Evolutionary conservation across 2,888 invertebrate species (phyloP).

Genomic region (Eilema caniola): DNA sequence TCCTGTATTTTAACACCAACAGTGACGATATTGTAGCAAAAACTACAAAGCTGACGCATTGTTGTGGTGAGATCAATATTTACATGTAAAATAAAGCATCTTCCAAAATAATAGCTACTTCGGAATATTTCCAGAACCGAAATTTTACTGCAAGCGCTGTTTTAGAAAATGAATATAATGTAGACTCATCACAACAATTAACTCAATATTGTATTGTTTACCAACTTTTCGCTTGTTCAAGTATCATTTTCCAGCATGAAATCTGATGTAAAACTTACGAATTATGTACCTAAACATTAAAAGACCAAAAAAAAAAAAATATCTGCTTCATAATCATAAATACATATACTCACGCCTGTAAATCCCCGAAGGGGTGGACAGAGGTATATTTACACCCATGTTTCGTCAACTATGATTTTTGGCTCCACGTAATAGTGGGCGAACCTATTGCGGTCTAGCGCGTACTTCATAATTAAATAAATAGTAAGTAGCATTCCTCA

Average conservation of each 20-base stretch:
- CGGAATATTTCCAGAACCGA: not conserved
- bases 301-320: not conserved
- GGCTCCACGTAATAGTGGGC: too few relatives aligned
- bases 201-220: not conserved
- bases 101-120: not conserved
- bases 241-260: not conserved
- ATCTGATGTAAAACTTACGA: not conserved
- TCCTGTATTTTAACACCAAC: not conserved
- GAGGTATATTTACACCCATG: too few relatives aligned
- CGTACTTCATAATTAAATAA: too few relatives aligned
- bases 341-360: too few relatives aligned
- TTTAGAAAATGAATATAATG: not conserved
- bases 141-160: slow-evolving; percentile 4
- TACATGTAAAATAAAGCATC: not conserved
- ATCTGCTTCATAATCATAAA: too few relatives aligned
- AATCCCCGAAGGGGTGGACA: too few relatives aligned
- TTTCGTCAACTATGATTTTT: too few relatives aligned
- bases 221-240: not conserved
- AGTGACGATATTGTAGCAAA: not conserved
- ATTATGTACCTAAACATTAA: not conserved
- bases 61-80: slow-evolving; percentile 1
- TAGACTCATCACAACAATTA: not conserved
- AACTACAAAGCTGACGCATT: not conserved
- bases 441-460: too few relatives aligned
- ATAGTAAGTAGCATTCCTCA: too few relatives aligned